These are phyloP conservation scores for Hesperophylax magnus DNA, from an alignment of 1,140 invertebrate genomes.

Conservation along the genomic window DNA sequence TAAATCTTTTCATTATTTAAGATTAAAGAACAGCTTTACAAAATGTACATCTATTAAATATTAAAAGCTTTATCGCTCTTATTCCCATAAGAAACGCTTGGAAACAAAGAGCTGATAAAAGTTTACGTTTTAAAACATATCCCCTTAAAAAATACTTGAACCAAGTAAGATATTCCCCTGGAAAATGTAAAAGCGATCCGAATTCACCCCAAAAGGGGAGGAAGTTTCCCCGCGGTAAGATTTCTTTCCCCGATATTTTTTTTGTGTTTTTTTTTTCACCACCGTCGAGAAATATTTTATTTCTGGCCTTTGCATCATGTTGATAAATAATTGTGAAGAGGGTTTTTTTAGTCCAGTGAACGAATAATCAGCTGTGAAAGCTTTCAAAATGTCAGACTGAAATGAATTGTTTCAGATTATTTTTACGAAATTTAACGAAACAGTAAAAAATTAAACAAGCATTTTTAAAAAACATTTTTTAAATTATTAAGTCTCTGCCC, in stretches of 20 bases:
- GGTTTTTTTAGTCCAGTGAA: no score
- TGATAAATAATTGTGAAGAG: no score
- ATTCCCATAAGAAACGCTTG: conserved; percentile 1
- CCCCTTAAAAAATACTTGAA: background rate
- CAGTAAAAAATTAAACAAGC: no score
- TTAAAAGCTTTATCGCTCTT: conserved; percentile 14
- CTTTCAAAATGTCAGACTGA: no score
- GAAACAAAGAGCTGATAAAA: conserved; percentile 34
- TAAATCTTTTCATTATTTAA: conserved; percentile 4
- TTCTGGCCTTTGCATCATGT: no score
- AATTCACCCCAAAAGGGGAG: background rate
- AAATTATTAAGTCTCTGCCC: no score
- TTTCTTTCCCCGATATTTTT: background rate
- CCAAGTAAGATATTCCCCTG: background rate
- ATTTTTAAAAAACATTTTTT: no score
- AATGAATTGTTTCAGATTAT: no score
- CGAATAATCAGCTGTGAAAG: no score
- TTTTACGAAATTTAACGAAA: no score
- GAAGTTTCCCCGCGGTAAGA: background rate
- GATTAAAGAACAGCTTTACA: conserved; percentile 14
- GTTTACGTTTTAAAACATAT: conserved; percentile 14
- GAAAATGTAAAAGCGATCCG: conserved; percentile 14
- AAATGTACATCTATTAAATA: conserved; percentile 17
- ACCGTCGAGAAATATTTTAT: background rate
- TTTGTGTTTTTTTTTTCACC: background rate